Evolutionary conservation across 2,888 invertebrate species (phyloP).

Genomic region (Villa cingulata): DNA sequence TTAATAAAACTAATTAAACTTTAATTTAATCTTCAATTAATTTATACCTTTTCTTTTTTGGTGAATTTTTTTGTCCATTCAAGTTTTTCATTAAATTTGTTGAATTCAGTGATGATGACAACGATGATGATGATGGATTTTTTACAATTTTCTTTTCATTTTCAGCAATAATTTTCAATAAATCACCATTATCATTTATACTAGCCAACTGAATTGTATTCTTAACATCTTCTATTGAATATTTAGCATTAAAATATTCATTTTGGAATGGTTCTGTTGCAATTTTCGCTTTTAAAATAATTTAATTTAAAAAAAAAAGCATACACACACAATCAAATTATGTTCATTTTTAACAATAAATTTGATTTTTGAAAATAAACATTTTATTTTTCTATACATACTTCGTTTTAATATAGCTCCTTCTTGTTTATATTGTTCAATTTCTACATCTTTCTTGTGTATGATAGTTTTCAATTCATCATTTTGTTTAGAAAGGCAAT

Average conservation of each 20-base stretch:
- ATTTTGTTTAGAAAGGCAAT: constrained; percentile 17
- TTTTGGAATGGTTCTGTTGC: constrained; percentile 1
- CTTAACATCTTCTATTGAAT: not conserved
- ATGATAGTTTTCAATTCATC: constrained; percentile 19
- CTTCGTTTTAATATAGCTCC: constrained; percentile 24
- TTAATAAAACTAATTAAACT: not conserved
- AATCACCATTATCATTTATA: not conserved
- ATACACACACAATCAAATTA: not conserved
- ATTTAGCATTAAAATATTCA: not conserved
- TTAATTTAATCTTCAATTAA: not conserved
- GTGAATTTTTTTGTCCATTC: not conserved
- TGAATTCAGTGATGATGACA: not conserved
- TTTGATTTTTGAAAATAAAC: not conserved
- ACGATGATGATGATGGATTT: too few species aligned
- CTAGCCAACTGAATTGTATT: not conserved
- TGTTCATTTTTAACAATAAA: not conserved
- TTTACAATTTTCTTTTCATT: too few species aligned
- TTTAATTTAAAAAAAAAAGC: not conserved
- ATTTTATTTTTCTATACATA: constrained; percentile 12
- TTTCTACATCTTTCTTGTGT: constrained; percentile 27
- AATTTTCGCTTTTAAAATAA: constrained; percentile 3
- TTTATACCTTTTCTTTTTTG: not conserved
- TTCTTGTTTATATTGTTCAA: constrained; percentile 26
- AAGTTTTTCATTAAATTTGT: not conserved
- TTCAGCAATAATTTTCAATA: too few species aligned